A percentile compares a stretch with the other conserved stretches of the same genome.
These are phyloP conservation scores for Brachynemurus nebulosus DNA, from an alignment of 2,888 invertebrate species.

Conservation along the genomic window DNA sequence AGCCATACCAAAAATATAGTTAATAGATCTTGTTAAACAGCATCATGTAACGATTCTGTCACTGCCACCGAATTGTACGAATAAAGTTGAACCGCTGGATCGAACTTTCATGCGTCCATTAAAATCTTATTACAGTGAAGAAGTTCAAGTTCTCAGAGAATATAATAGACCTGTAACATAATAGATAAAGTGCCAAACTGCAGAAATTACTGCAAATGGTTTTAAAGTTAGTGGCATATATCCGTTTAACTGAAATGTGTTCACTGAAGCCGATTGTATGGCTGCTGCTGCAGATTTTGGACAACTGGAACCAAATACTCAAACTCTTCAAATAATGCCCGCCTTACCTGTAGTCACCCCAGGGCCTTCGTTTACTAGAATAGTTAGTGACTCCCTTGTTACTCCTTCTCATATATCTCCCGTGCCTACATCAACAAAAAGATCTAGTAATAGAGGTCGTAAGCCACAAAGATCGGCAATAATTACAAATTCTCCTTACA, in stretches of 20 bases:
- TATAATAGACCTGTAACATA: slow-evolving; percentile 10
- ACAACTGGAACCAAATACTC: not conserved
- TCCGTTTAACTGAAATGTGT: slow-evolving; percentile 4
- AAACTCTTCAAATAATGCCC: too few relatives aligned
- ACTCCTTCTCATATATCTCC: slow-evolving; percentile 1
- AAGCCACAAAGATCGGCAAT: not conserved
- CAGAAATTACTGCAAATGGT: slow-evolving; percentile 15
- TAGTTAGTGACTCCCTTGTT: not conserved
- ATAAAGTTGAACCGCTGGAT: slow-evolving; percentile 26
- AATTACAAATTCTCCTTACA: not conserved
- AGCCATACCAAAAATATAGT: slow-evolving; percentile 23
- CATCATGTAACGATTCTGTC: slow-evolving; percentile 24
- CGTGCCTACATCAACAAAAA: not conserved
- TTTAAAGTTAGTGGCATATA: slow-evolving; percentile 15
- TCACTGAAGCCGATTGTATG: slow-evolving; percentile 9
- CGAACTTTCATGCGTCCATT: slow-evolving; percentile 17
- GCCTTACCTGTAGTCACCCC: not conserved
- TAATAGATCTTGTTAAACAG: slow-evolving; percentile 23
- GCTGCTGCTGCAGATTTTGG: slow-evolving; percentile 2
- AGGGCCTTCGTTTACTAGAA: not conserved
- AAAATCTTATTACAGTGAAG: slow-evolving; percentile 12
- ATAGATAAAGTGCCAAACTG: slow-evolving; percentile 14
- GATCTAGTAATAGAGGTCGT: not conserved
- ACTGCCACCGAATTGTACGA: slow-evolving; percentile 25
- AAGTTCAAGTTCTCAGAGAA: slow-evolving; percentile 11